phyloP scores from a whole-genome alignment of 2,797 vertebrate species.

The Ibycter americanus region DNA sequence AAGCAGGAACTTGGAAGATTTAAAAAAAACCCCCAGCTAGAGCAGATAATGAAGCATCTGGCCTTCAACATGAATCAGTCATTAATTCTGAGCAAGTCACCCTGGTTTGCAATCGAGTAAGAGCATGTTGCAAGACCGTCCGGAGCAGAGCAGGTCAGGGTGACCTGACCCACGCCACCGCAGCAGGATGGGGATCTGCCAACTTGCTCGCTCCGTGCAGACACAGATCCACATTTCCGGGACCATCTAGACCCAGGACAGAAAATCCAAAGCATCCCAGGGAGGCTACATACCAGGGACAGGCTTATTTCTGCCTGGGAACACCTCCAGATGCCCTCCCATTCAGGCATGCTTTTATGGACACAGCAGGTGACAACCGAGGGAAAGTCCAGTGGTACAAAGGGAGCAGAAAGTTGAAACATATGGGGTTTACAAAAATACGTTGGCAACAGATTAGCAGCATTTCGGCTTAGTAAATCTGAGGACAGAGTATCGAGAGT shows the following conservation, averaged over 20 bases:
- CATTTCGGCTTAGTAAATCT: neutral
- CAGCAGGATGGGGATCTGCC: neutral
- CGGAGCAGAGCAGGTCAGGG: neutral
- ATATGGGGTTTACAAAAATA: neutral
- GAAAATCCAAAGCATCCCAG: neutral
- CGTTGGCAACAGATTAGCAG: neutral
- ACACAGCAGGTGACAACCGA: neutral
- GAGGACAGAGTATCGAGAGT: constrained; percentile 45
- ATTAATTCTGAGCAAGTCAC: neutral
- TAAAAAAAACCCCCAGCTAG: neutral
- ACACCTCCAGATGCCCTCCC: neutral
- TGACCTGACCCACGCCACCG: neutral
- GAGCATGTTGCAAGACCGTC: accelerated
- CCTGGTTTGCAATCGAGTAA: neutral
- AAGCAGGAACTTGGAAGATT: neutral
- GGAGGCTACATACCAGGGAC: neutral
- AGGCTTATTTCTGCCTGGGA: neutral
- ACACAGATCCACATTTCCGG: neutral
- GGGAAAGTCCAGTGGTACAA: neutral
- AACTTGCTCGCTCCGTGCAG: neutral
- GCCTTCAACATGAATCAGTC: neutral
- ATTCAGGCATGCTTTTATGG: accelerated
- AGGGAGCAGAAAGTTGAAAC: neutral
- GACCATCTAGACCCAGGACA: neutral
- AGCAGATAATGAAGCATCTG: constrained; percentile 51